A percentile compares a stretch with the other conserved stretches of the same genome.
Conservation (phyloP, 2,888 invertebrate species). For the Eurytoma californica region DNA sequence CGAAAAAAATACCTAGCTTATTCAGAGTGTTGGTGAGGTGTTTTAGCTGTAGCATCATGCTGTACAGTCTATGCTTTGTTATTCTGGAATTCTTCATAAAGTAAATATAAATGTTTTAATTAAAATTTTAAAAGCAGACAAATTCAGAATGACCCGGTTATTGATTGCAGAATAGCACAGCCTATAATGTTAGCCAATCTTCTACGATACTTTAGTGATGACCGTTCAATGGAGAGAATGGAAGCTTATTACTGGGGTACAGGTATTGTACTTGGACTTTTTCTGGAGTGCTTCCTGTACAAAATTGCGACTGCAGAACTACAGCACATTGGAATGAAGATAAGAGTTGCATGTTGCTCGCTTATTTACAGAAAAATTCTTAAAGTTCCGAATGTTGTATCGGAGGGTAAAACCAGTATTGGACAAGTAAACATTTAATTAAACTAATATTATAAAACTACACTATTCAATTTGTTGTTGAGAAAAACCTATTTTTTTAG, state of each 20-base stretch:
- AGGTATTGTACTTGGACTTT: constrained; percentile 69
- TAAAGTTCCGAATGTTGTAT: constrained; percentile 84
- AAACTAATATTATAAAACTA: not conserved
- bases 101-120: constrained; percentile 66
- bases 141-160: not conserved
- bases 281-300: constrained; percentile 74
- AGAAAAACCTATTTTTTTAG: constrained; percentile 62
- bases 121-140: not conserved
- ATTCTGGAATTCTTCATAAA: constrained; percentile 80
- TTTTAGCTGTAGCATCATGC: constrained; percentile 78
- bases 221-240: constrained; percentile 42
- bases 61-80: constrained; percentile 79
- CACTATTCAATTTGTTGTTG: not conserved
- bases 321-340: constrained; percentile 83
- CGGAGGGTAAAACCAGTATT: constrained; percentile 83
- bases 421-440: constrained; percentile 76
- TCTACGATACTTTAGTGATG: constrained; percentile 62
- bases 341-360: constrained; percentile 82
- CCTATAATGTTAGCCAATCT: constrained; percentile 68
- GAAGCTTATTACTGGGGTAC: constrained; percentile 75
- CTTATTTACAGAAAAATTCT: constrained; percentile 86
- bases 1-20: constrained; percentile 76
- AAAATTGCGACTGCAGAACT: too few species aligned
- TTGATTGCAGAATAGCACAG: constrained; percentile 65
- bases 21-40: constrained; percentile 78